Evolutionary conservation across 1,140 invertebrate genomes (phyloP).

Genomic region (Ceratosolen fusciceps): DNA sequence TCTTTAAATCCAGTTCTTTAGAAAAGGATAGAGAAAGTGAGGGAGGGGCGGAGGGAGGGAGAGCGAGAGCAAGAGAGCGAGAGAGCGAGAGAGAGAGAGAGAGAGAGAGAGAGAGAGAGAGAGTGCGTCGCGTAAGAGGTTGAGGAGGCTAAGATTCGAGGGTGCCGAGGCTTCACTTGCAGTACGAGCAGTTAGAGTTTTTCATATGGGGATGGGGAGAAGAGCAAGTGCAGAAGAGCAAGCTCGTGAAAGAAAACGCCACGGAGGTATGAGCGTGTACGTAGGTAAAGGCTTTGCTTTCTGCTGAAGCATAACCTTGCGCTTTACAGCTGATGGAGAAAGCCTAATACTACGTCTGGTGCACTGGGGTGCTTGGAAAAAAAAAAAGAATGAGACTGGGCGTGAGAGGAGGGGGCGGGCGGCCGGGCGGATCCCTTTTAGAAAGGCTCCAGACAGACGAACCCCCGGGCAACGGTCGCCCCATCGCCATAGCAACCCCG

Average conservation of each 20-base stretch:
- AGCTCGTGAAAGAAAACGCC: not conserved
- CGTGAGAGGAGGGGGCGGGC: not conserved
- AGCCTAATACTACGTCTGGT: not conserved
- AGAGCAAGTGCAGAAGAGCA: conserved; percentile 20
- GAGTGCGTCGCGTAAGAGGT: not conserved
- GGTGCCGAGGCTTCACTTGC: not conserved
- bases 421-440: conserved; percentile 54
- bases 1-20: no score
- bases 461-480: conserved; percentile 50
- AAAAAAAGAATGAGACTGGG: not conserved
- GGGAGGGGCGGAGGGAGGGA: no score
- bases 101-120: no score
- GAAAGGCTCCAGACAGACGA: conserved; percentile 59
- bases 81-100: no score
- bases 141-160: conserved; percentile 9
- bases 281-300: conserved; percentile 33
- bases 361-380: conserved; percentile 19
- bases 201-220: not conserved
- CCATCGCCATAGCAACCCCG: conserved; percentile 66
- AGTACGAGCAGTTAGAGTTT: not conserved
- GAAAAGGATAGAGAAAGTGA: not conserved
- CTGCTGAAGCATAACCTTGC: conserved; percentile 21
- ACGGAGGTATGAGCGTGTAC: conserved; percentile 17
- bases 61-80: no score
- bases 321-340: conserved; percentile 24